These are phyloP conservation scores for Xenopus petersii DNA, from an alignment of 2,797 vertebrate species.

Conservation along the genomic window DNA sequence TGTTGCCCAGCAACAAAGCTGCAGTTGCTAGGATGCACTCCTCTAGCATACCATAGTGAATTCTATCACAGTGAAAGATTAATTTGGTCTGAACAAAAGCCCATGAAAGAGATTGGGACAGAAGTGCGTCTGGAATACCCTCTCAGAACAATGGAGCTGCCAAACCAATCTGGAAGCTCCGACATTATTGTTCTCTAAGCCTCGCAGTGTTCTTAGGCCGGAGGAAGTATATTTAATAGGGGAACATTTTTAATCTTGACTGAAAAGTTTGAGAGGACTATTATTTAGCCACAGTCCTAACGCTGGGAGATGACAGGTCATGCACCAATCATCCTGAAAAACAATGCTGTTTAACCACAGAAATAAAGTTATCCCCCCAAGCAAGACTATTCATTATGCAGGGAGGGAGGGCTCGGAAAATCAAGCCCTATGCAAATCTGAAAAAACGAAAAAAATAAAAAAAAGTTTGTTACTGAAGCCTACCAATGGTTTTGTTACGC, in stretches of 20 bases:
- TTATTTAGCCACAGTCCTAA: slow-evolving; percentile 58
- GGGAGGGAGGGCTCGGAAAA: background rate
- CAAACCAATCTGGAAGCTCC: slow-evolving; percentile 88
- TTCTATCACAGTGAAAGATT: slow-evolving; percentile 86
- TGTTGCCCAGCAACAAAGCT: slow-evolving; percentile 77
- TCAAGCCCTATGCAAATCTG: background rate
- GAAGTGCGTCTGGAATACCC: slow-evolving; percentile 94
- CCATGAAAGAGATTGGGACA: slow-evolving; percentile 76
- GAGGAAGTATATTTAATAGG: slow-evolving; percentile 72
- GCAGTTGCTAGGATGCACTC: slow-evolving; percentile 79
- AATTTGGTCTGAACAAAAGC: slow-evolving; percentile 86
- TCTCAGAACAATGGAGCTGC: slow-evolving; percentile 89
- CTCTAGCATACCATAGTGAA: slow-evolving; percentile 82
- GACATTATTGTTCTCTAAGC: slow-evolving; percentile 82
- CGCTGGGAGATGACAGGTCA: slow-evolving; percentile 60
- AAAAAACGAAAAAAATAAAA: background rate
- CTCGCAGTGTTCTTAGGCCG: slow-evolving; percentile 77
- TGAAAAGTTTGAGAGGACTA: slow-evolving; percentile 68
- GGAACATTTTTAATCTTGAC: slow-evolving; percentile 67
- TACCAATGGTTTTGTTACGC: too few species aligned
- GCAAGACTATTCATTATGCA: slow-evolving; percentile 18
- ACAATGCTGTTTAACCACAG: slow-evolving; percentile 60
- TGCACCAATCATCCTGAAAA: slow-evolving; percentile 59
- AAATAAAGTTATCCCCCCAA: slow-evolving; percentile 38
- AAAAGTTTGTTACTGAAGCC: too few species aligned